Percentiles rank a stretch among this genome's conserved stretches.
Evolutionary conservation across 2,888 invertebrate species (phyloP).

Genomic region (Amblyjoppa proteus): DNA sequence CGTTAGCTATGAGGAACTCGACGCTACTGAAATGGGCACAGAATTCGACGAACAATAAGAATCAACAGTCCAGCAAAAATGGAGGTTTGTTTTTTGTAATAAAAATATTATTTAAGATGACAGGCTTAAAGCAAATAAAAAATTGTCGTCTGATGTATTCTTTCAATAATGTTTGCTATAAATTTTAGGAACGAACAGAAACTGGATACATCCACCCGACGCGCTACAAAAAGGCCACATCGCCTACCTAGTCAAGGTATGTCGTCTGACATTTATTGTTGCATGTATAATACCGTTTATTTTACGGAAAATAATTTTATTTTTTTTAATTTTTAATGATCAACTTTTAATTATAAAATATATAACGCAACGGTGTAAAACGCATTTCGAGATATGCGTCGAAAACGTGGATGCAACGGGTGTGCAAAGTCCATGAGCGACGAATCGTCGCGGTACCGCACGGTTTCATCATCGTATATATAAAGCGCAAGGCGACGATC

Average conservation of each 20-base stretch:
- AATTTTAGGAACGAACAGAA: constrained; percentile 86
- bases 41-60: constrained; percentile 86
- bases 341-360: neutral
- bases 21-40: constrained; percentile 87
- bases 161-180: constrained; percentile 14
- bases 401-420: constrained; percentile 39
- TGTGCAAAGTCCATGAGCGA: constrained; percentile 64
- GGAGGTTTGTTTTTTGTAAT: constrained; percentile 75
- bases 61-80: constrained; percentile 82
- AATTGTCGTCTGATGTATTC: constrained; percentile 4
- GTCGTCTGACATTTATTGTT: neutral
- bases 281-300: neutral
- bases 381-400: constrained; percentile 6
- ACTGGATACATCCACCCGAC: constrained; percentile 98
- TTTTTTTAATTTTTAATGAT: neutral
- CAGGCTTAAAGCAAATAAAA: neutral
- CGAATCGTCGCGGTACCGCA: constrained; percentile 60
- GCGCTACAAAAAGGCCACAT: constrained; percentile 97
- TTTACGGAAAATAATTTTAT: neutral
- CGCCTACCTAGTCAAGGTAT: constrained; percentile 98
- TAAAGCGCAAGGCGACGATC: constrained; percentile 24
- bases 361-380: neutral
- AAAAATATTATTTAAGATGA: constrained; percentile 11
- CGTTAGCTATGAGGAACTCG: constrained; percentile 86
- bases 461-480: constrained; percentile 58